phyloP scores from a whole-genome alignment of 1,140 invertebrate genomes.

The Proales similis region DNA sequence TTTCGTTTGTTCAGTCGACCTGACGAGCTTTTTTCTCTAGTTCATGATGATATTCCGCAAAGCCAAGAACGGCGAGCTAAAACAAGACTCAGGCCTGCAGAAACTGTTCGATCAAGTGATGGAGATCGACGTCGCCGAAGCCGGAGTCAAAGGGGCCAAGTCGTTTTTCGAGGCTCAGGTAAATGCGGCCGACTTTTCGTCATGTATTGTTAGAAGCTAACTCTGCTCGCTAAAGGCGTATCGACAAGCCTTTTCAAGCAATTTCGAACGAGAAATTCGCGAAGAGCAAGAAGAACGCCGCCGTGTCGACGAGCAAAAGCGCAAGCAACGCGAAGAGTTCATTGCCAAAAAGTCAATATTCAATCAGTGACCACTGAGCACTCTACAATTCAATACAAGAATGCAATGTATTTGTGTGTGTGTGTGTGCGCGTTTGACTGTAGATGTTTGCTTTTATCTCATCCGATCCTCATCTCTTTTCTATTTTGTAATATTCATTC shows the following conservation, averaged over 20 bases:
- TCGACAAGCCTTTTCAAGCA: constrained; percentile 22
- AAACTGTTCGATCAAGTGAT: constrained; percentile 43
- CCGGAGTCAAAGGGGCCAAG: constrained; percentile 50
- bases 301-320: constrained; percentile 33
- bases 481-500: too few relatives aligned
- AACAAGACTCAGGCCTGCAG: constrained; percentile 17
- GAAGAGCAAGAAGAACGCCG: constrained; percentile 37
- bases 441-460: too few relatives aligned
- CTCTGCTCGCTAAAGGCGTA: too few relatives aligned
- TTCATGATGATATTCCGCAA: constrained; percentile 38
- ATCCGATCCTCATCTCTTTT: too few relatives aligned
- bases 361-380: constrained; percentile 16
- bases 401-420: too few relatives aligned
- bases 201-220: too few relatives aligned
- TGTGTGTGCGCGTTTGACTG: too few relatives aligned
- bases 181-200: too few relatives aligned
- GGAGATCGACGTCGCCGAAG: constrained; percentile 51
- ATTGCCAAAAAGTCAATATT: constrained; percentile 37
- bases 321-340: constrained; percentile 32
- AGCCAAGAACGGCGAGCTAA: constrained; percentile 32
- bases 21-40: constrained; percentile 10
- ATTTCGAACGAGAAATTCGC: constrained; percentile 36
- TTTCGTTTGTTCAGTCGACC: not conserved
- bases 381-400: too few relatives aligned
- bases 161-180: constrained; percentile 53